Percentiles rank a stretch among this genome's conserved stretches.
These are phyloP conservation scores for Anastrepha ludens DNA, from an alignment of 1,140 invertebrate species.

Conservation along the genomic window DNA sequence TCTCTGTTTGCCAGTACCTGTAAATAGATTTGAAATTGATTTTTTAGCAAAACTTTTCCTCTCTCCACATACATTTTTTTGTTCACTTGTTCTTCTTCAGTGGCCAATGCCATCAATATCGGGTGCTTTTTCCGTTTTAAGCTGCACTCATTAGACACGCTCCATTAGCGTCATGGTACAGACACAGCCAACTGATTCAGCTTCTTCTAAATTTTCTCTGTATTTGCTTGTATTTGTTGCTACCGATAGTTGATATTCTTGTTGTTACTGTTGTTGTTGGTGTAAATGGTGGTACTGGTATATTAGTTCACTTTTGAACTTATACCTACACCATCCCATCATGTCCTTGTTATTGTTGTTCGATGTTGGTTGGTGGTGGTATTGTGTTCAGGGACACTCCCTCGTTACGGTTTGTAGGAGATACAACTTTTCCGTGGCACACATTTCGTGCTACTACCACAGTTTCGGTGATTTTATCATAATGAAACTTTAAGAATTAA, in stretches of 20 bases:
- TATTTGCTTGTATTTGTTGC: conserved; percentile 10
- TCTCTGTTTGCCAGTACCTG: background rate
- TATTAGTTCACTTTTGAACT: background rate
- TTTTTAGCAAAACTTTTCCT: background rate
- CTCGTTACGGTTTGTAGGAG: conserved; percentile 22
- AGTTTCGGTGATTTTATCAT: background rate
- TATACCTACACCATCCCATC: background rate
- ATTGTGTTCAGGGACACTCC: conserved; percentile 21
- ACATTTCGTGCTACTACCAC: background rate
- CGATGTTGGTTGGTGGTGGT: too few species aligned
- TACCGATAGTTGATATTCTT: background rate
- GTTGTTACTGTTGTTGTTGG: background rate
- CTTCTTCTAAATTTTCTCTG: conserved; percentile 17
- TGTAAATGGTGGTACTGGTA: background rate
- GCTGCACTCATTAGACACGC: conserved; percentile 46
- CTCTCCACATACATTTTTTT: too few species aligned
- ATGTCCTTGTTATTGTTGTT: too few species aligned
- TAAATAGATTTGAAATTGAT: conserved; percentile 26
- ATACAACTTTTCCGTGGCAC: background rate
- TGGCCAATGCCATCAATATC: conserved; percentile 42
- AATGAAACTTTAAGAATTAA: background rate
- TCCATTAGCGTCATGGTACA: conserved; percentile 42
- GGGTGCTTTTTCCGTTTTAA: conserved; percentile 50
- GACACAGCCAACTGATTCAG: conserved; percentile 43
- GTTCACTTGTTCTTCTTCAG: too few species aligned